Evolutionary conservation across 2,888 invertebrate species (phyloP).

Genomic region (Alsophila aescularia): DNA sequence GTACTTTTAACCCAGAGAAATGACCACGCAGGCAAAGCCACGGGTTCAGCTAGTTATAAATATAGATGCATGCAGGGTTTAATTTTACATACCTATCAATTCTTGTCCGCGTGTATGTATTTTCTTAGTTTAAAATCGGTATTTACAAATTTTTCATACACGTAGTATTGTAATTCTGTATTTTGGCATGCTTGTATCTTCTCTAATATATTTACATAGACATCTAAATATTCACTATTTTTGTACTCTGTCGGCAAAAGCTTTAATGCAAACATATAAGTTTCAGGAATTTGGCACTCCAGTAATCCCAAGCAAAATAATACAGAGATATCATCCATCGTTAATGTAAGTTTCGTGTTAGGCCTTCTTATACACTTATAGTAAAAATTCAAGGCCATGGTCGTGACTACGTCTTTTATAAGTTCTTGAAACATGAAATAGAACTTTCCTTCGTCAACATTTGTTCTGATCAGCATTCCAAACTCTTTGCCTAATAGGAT

Average conservation of each 20-base stretch:
- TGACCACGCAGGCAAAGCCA: too few species aligned
- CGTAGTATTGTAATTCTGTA: slow-evolving; percentile 22
- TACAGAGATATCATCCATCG: neutral
- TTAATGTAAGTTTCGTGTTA: neutral
- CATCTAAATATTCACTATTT: slow-evolving; percentile 1
- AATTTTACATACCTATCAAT: too few species aligned
- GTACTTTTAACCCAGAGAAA: too few species aligned
- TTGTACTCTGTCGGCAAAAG: slow-evolving; percentile 21
- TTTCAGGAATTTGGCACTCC: slow-evolving; percentile 14
- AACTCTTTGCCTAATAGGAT: slow-evolving; percentile 13
- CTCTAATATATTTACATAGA: slow-evolving; percentile 12
- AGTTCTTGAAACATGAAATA: slow-evolving; percentile 16
- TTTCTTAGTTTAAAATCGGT: slow-evolving; percentile 20
- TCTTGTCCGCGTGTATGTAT: neutral
- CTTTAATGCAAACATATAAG: slow-evolving; percentile 16
- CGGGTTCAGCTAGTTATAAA: too few species aligned
- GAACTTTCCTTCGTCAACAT: slow-evolving; percentile 15
- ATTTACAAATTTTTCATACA: slow-evolving; percentile 27
- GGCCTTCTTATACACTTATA: neutral
- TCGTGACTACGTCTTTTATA: slow-evolving; percentile 1
- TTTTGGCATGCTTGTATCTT: slow-evolving; percentile 13
- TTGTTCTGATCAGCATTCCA: slow-evolving; percentile 11
- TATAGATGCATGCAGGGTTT: too few species aligned
- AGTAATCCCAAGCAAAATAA: slow-evolving; percentile 14
- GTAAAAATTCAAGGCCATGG: neutral